These are phyloP conservation scores for Drosophila leontia DNA, from an alignment of 1,140 invertebrate species.

Conservation along the genomic window DNA sequence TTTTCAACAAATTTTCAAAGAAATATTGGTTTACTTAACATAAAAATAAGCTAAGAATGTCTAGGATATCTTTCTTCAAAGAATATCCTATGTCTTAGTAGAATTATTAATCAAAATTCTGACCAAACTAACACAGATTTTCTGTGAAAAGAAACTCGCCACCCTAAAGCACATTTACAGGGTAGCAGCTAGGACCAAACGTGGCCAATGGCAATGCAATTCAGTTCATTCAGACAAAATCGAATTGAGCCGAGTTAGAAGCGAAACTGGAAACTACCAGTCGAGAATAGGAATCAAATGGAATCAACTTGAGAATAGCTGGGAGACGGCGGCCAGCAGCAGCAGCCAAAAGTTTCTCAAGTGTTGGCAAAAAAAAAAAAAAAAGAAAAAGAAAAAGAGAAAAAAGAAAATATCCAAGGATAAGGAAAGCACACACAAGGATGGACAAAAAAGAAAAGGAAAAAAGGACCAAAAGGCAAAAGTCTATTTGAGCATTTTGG, in stretches of 20 bases:
- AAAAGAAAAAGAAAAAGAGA: neutral
- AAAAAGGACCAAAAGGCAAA: conserved; percentile 46
- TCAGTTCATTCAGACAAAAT: conserved; percentile 71
- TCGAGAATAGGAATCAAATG: conserved; percentile 48
- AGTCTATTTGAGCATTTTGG: conserved; percentile 80
- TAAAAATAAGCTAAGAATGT: no score
- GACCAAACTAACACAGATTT: neutral
- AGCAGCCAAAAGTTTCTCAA: conserved; percentile 43
- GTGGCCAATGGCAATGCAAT: conserved; percentile 71
- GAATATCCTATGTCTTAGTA: accelerated
- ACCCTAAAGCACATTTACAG: neutral
- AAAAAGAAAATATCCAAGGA: conserved; percentile 30
- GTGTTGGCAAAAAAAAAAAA: conserved; percentile 24
- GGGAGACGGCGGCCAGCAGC: neutral
- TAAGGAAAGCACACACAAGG: conserved; percentile 34
- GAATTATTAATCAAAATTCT: neutral
- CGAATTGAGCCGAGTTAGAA: conserved; percentile 68
- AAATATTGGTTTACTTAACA: accelerated
- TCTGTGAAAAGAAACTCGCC: neutral
- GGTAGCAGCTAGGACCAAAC: conserved; percentile 28
- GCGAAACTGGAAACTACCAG: conserved; percentile 55
- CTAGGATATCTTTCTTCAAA: neutral
- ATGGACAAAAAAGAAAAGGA: conserved; percentile 4
- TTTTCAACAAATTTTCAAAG: neutral
- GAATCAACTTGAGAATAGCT: conserved; percentile 44